A percentile compares a stretch with the other conserved stretches of the same genome.
Evolutionary conservation across 2,113 vertebrate genomes (phyloP).

Genomic region (Ancistrus triradiatus): DNA sequence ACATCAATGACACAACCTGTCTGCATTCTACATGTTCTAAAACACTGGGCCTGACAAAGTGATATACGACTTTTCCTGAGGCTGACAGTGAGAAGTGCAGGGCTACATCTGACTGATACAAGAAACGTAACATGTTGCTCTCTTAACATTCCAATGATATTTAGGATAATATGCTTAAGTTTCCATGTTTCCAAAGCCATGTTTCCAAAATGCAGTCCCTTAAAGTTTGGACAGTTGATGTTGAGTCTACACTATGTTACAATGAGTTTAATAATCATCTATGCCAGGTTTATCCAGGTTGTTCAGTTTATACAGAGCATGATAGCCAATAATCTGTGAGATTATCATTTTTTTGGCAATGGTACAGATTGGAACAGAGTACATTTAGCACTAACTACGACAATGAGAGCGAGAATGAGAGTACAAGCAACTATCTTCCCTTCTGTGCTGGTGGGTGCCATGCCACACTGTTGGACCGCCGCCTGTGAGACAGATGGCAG

Average conservation of each 20-base stretch:
- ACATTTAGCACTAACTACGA: constrained; percentile 39
- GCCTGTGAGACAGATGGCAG: constrained; percentile 73
- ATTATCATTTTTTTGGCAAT: constrained; percentile 32
- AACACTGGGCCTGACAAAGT: constrained; percentile 65
- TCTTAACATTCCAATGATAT: constrained; percentile 70
- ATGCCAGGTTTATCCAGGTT: constrained; percentile 40
- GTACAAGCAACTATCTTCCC: constrained; percentile 49
- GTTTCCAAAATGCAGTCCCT: constrained; percentile 50
- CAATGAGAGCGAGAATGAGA: constrained; percentile 39
- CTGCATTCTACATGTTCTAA: constrained; percentile 55
- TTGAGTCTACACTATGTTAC: constrained; percentile 46
- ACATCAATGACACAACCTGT: constrained; percentile 54
- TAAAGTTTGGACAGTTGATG: neutral
- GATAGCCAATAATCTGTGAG: constrained; percentile 46
- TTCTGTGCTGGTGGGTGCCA: constrained; percentile 49
- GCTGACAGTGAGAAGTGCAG: constrained; percentile 57
- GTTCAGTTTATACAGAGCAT: constrained; percentile 41
- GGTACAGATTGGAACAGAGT: constrained; percentile 34
- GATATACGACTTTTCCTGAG: constrained; percentile 68
- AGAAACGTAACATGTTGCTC: constrained; percentile 55
- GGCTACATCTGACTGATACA: constrained; percentile 24
- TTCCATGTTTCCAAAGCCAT: too few relatives aligned
- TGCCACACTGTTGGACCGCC: constrained; percentile 58
- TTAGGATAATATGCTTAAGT: constrained; percentile 62
- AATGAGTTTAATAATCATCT: constrained; percentile 23